phyloP scores from a whole-genome alignment of 2,888 invertebrate genomes.

The Tribolium freemani region DNA sequence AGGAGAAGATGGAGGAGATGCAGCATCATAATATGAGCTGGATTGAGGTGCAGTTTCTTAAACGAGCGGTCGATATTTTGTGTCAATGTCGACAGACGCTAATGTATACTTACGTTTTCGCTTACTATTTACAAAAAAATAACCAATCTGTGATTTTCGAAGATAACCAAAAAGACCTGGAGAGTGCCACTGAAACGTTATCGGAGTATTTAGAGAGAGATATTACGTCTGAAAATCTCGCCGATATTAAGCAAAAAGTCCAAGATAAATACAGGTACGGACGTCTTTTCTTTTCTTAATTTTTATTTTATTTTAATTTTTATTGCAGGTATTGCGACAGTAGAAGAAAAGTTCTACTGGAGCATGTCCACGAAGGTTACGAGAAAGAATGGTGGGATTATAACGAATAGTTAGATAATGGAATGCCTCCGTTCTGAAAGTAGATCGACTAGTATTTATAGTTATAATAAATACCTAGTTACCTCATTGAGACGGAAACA shows the following conservation, averaged over 20 bases:
- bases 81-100: constrained; percentile 97
- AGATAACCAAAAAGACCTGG: constrained; percentile 98
- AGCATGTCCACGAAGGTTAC: constrained; percentile 98
- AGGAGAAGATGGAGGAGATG: constrained; percentile 99
- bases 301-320: not conserved
- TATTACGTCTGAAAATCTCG: constrained; percentile 96
- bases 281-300: not conserved
- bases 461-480: constrained; percentile 55
- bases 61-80: constrained; percentile 96
- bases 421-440: constrained; percentile 52
- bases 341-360: constrained; percentile 93
- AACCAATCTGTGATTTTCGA: constrained; percentile 99
- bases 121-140: constrained; percentile 97
- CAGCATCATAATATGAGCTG: constrained; percentile 99
- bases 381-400: constrained; percentile 99
- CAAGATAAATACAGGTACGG: constrained; percentile 95
- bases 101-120: constrained; percentile 99
- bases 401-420: constrained; percentile 77
- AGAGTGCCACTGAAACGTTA: constrained; percentile 96
- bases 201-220: constrained; percentile 98
- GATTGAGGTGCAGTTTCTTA: constrained; percentile 99
- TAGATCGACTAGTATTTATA: constrained; percentile 55
- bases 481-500: constrained; percentile 51
- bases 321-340: constrained; percentile 93
- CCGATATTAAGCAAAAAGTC: constrained; percentile 98